Conservation (phyloP, 2,888 invertebrate species). For the Macaria notata region DNA sequence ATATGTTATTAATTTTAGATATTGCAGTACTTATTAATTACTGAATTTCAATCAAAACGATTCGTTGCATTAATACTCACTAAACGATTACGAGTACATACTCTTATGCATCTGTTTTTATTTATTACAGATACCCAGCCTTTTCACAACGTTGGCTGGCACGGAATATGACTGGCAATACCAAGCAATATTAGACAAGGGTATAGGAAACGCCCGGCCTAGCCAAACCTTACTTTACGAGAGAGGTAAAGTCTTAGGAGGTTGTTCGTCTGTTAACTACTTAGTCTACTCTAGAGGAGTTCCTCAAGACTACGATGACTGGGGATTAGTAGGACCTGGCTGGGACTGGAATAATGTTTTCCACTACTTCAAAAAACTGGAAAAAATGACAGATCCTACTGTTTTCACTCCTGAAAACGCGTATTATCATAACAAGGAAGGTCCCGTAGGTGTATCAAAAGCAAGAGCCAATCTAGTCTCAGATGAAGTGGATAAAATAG, state of each 20-base stretch:
- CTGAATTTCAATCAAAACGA: too few relatives aligned
- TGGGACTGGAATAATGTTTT: constrained; percentile 55
- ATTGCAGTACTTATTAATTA: too few relatives aligned
- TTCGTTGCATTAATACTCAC: too few relatives aligned
- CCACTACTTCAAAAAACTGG: constrained; percentile 54
- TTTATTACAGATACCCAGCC: constrained; percentile 51
- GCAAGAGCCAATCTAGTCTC: constrained; percentile 41
- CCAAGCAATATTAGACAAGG: constrained; percentile 38
- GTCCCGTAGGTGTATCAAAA: constrained; percentile 53
- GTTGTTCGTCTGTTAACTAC: constrained; percentile 53
- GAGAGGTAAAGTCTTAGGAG: constrained; percentile 57
- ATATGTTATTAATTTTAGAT: too few relatives aligned
- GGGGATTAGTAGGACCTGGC: constrained; percentile 49
- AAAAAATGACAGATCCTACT: constrained; percentile 52
- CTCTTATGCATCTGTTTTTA: neutral
- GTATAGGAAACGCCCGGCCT: constrained; percentile 43
- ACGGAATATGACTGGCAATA: constrained; percentile 55
- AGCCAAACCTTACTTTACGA: constrained; percentile 35
- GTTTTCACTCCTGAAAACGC: constrained; percentile 44
- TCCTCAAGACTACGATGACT: constrained; percentile 51
- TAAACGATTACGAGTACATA: neutral
- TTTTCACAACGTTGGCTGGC: constrained; percentile 44
- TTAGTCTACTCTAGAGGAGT: constrained; percentile 53
- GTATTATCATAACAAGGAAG: constrained; percentile 48
- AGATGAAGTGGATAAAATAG: constrained; percentile 41